Conservation (phyloP, 2,888 invertebrate genomes). For the Tetramorium bicarinatum region DNA sequence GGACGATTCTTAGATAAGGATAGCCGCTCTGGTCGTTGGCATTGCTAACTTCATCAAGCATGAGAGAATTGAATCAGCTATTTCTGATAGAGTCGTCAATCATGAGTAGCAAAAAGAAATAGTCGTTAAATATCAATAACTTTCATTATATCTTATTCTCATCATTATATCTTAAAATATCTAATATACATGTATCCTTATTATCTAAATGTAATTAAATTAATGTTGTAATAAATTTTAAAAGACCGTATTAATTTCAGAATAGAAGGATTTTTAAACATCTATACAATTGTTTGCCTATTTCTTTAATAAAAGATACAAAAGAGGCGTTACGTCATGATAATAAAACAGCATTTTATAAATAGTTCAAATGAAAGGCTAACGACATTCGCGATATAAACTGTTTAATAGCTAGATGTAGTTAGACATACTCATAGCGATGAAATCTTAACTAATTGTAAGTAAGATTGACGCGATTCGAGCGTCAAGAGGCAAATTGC, state of each 20-base stretch:
- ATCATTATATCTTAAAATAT: neutral
- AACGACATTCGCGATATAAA: constrained; percentile 50
- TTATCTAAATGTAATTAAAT: neutral
- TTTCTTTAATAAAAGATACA: neutral
- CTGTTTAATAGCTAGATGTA: constrained; percentile 38
- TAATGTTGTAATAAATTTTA: neutral
- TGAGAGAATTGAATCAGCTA: constrained; percentile 33
- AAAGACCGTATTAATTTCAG: neutral
- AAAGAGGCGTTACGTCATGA: neutral
- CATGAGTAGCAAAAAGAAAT: neutral
- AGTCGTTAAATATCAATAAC: neutral
- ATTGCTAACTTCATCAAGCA: constrained; percentile 29
- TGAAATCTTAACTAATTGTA: constrained; percentile 70
- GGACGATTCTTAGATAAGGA: constrained; percentile 41
- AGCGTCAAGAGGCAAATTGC: constrained; percentile 61
- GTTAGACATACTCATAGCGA: constrained; percentile 6
- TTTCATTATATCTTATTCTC: no score
- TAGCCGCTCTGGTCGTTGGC: neutral
- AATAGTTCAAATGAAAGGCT: constrained; percentile 35
- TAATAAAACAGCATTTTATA: neutral
- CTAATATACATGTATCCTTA: neutral
- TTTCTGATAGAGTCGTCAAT: constrained; percentile 15
- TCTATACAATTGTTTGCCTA: neutral
- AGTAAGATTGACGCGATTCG: constrained; percentile 77
- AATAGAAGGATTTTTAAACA: neutral